phyloP scores from a whole-genome alignment of 2,888 invertebrate genomes.

The Ariolimax columbianus region DNA sequence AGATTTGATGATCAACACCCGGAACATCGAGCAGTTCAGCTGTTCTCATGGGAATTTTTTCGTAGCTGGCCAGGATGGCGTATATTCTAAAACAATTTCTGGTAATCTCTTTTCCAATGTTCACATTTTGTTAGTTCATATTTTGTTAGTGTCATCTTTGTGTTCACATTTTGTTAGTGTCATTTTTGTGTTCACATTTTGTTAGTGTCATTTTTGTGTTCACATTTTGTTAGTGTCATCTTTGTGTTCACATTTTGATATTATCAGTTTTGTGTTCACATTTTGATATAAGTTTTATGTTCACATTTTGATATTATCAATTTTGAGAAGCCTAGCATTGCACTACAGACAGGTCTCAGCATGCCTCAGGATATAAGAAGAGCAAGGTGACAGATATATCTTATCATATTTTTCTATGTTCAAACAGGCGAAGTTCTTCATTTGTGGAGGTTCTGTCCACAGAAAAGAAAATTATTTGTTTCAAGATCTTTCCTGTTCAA shows the following conservation, averaged over 20 bases:
- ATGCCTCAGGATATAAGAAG: too few species aligned
- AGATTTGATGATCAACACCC: constrained; percentile 65
- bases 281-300: too few species aligned
- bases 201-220: too few species aligned
- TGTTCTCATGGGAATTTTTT: constrained; percentile 64
- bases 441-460: constrained; percentile 73
- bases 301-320: too few species aligned
- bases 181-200: too few species aligned
- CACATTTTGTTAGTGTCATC: constrained; percentile 68
- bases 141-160: constrained; percentile 68
- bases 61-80: constrained; percentile 62
- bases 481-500: constrained; percentile 74
- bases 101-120: constrained; percentile 13
- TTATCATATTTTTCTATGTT: not conserved
- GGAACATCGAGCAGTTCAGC: constrained; percentile 67
- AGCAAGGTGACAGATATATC: too few species aligned
- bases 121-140: too few species aligned
- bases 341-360: too few species aligned
- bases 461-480: constrained; percentile 67
- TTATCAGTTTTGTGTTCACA: constrained; percentile 57
- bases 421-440: constrained; percentile 73
- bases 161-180: not conserved
- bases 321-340: too few species aligned
- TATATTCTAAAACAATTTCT: constrained; percentile 56
- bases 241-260: constrained; percentile 63